phyloP scores from a whole-genome alignment of 2,797 vertebrate species.

The Ctenopoma multispine region DNA sequence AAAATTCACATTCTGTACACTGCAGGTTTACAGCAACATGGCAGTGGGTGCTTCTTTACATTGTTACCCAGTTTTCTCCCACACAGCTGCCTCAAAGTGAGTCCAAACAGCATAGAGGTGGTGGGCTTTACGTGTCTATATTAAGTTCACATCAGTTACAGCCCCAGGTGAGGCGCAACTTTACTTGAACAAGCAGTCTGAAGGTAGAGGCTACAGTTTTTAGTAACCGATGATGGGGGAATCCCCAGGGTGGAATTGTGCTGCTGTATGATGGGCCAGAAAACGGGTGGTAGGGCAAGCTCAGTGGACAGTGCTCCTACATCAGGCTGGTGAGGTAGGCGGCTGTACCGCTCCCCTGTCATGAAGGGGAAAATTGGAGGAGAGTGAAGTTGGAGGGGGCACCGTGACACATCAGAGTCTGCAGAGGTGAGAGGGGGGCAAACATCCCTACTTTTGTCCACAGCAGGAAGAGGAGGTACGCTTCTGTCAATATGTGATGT shows the following conservation, averaged over 20 bases:
- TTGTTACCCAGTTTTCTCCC: not conserved
- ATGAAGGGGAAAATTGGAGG: slow-evolving; percentile 71
- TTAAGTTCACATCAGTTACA: slow-evolving; percentile 51
- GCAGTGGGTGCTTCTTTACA: slow-evolving; percentile 12
- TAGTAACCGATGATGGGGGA: slow-evolving; percentile 52
- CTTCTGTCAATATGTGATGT: slow-evolving; percentile 33
- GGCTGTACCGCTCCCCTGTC: slow-evolving; percentile 61
- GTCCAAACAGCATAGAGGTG: slow-evolving; percentile 13
- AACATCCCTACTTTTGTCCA: slow-evolving; percentile 50
- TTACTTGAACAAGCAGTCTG: slow-evolving; percentile 69
- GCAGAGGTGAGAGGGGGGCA: slow-evolving; percentile 21
- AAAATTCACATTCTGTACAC: slow-evolving; percentile 6
- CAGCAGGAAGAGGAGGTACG: slow-evolving; percentile 29
- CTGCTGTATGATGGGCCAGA: slow-evolving; percentile 80
- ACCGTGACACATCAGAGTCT: slow-evolving; percentile 54
- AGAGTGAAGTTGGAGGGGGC: slow-evolving; percentile 59
- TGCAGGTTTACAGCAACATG: slow-evolving; percentile 8
- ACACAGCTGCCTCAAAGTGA: slow-evolving; percentile 14
- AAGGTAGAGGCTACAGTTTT: slow-evolving; percentile 74
- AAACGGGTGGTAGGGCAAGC: slow-evolving; percentile 70
- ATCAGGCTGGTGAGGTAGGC: slow-evolving; percentile 60
- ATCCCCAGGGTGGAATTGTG: slow-evolving; percentile 56
- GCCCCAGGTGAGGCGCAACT: slow-evolving; percentile 70
- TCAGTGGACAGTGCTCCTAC: slow-evolving; percentile 75
- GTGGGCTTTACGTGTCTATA: not conserved